phyloP scores from a whole-genome alignment of 2,797 vertebrate genomes.

The Xyrichtys novacula region DNA sequence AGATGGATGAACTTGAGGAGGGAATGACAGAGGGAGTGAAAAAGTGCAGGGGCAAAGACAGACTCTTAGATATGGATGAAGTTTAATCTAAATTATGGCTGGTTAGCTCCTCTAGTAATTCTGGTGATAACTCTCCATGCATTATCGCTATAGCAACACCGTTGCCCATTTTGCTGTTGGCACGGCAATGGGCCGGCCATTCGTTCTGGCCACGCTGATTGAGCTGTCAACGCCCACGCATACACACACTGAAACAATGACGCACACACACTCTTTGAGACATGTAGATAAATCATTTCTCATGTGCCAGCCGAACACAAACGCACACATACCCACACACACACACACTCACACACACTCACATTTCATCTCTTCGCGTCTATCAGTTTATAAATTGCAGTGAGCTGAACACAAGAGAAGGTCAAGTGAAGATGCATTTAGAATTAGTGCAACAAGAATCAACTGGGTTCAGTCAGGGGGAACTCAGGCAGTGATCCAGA shows the following conservation, averaged over 20 bases:
- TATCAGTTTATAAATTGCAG: slow-evolving; percentile 57
- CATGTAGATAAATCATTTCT: slow-evolving; percentile 65
- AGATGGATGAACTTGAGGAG: slow-evolving; percentile 6
- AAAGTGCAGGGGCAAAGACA: slow-evolving; percentile 20
- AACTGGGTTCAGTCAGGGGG: slow-evolving; percentile 23
- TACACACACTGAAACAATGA: slow-evolving; percentile 34
- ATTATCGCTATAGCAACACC: slow-evolving; percentile 75
- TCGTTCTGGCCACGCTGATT: slow-evolving; percentile 76
- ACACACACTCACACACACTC: slow-evolving; percentile 6
- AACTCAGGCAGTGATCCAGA: slow-evolving; percentile 24
- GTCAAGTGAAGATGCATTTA: slow-evolving; percentile 66
- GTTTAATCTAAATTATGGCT: slow-evolving; percentile 71
- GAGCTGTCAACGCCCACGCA: slow-evolving; percentile 70
- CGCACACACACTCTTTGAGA: slow-evolving; percentile 35
- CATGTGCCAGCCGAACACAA: slow-evolving; percentile 24
- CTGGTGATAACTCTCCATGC: slow-evolving; percentile 73
- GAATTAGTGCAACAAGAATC: slow-evolving; percentile 56
- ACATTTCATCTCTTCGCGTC: slow-evolving; percentile 52
- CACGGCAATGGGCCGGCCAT: slow-evolving; percentile 66
- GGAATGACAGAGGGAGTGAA: slow-evolving; percentile 20
- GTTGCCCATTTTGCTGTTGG: slow-evolving; percentile 67
- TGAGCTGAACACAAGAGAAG: slow-evolving; percentile 61
- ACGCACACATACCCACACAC: slow-evolving; percentile 15
- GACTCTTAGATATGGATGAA: slow-evolving; percentile 54
- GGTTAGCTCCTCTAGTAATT: slow-evolving; percentile 75